Evolutionary conservation across 1,140 invertebrate genomes (phyloP).

Genomic region (Odontomachus brunneus): DNA sequence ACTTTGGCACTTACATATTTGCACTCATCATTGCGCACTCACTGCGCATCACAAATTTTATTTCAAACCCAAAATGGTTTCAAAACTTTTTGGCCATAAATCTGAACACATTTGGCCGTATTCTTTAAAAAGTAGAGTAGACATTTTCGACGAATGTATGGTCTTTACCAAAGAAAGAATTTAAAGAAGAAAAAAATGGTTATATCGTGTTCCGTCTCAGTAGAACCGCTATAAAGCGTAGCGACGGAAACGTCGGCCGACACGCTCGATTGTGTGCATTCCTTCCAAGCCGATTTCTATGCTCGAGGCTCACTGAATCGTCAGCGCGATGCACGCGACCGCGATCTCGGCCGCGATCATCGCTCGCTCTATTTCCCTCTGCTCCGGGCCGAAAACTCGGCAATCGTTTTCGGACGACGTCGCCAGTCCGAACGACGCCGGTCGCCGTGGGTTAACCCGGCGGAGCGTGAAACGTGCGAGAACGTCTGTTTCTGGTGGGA

Average conservation of each 20-base stretch:
- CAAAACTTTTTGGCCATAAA: no score
- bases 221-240: background rate
- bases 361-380: conserved; percentile 43
- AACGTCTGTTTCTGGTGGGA: conserved; percentile 77
- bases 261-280: conserved; percentile 12
- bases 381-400: conserved; percentile 29
- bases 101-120: no score
- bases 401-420: conserved; percentile 44
- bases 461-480: conserved; percentile 70
- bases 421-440: conserved; percentile 5
- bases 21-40: no score
- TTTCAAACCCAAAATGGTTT: no score
- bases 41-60: no score
- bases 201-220: background rate
- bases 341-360: conserved; percentile 14
- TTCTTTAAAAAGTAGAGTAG: no score
- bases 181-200: no score
- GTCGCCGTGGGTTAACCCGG: conserved; percentile 41
- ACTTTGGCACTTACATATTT: no score
- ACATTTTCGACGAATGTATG: no score
- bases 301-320: conserved; percentile 39
- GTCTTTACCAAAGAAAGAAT: no score
- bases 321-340: conserved; percentile 52
- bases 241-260: background rate
- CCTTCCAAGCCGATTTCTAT: conserved; percentile 13